Evolutionary conservation across 2,888 invertebrate genomes (phyloP).

Genomic region (Nebria brevicollis): DNA sequence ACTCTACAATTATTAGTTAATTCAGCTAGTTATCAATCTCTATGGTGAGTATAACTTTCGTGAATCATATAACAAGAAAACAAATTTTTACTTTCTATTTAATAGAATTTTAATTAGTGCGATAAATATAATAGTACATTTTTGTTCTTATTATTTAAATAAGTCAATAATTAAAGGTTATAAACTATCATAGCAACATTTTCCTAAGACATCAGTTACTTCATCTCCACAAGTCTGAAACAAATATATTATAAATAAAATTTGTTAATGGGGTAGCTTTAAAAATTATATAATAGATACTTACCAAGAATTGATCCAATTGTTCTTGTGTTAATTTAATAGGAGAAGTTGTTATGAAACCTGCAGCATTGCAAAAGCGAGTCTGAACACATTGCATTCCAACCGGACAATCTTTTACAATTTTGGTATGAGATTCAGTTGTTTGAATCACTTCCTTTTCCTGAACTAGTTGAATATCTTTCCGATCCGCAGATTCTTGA

Average conservation of each 20-base stretch:
- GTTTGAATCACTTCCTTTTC: background rate
- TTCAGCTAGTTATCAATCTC: too few species aligned
- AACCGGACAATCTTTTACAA: constrained; percentile 19
- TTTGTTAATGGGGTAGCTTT: background rate
- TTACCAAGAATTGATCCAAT: constrained; percentile 23
- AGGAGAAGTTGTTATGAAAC: constrained; percentile 18
- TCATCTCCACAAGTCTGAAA: constrained; percentile 31
- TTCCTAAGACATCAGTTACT: constrained; percentile 8
- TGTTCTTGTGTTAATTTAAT: constrained; percentile 21
- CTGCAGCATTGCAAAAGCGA: constrained; percentile 26
- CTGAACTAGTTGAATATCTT: background rate
- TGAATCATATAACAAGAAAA: too few species aligned
- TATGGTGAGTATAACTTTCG: too few species aligned
- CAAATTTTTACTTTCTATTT: too few species aligned
- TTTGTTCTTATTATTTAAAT: background rate
- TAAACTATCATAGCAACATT: constrained; percentile 26
- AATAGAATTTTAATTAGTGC: too few species aligned
- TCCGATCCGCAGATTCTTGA: background rate
- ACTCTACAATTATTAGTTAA: too few species aligned
- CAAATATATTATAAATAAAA: constrained; percentile 17
- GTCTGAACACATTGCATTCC: constrained; percentile 35
- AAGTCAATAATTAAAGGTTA: background rate
- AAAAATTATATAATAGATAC: constrained; percentile 7
- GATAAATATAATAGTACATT: background rate
- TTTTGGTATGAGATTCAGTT: constrained; percentile 15